phyloP scores from a whole-genome alignment of 2,113 vertebrate genomes.

The Paradoxurus hermaphroditus region DNA sequence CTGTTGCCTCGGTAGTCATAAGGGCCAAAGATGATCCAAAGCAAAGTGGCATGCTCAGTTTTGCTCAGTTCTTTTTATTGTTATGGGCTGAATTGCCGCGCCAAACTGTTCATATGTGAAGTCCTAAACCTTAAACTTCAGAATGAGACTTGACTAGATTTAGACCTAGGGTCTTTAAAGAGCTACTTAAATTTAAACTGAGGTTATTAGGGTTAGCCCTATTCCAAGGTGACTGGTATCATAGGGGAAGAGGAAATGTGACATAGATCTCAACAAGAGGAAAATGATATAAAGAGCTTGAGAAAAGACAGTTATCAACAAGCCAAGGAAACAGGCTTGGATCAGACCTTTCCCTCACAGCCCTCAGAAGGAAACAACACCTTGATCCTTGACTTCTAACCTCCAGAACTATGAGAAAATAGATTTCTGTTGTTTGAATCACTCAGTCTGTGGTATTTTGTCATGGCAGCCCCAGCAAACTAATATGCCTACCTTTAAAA shows the following conservation, averaged over 20 bases:
- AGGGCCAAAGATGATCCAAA: background rate
- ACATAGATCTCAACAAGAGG: background rate
- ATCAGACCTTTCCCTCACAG: background rate
- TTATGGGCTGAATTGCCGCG: background rate
- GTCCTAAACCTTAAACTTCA: background rate
- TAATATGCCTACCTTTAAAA: background rate
- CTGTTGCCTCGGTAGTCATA: background rate
- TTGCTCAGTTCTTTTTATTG: background rate
- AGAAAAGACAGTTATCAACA: background rate
- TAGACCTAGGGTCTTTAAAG: background rate
- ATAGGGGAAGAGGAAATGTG: background rate
- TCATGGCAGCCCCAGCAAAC: background rate
- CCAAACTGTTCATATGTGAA: background rate
- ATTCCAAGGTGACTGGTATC: background rate
- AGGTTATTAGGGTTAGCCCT: background rate
- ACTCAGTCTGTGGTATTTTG: background rate
- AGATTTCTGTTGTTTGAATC: background rate
- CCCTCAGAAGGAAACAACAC: background rate
- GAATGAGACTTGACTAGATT: background rate
- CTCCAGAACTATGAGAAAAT: background rate
- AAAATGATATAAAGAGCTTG: background rate
- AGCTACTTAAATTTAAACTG: background rate
- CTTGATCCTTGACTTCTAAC: background rate
- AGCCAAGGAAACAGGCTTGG: background rate
- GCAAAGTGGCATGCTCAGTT: background rate